These are phyloP conservation scores for Brachionus paranguensis DNA, from an alignment of 1,140 invertebrate species.

Conservation along the genomic window DNA sequence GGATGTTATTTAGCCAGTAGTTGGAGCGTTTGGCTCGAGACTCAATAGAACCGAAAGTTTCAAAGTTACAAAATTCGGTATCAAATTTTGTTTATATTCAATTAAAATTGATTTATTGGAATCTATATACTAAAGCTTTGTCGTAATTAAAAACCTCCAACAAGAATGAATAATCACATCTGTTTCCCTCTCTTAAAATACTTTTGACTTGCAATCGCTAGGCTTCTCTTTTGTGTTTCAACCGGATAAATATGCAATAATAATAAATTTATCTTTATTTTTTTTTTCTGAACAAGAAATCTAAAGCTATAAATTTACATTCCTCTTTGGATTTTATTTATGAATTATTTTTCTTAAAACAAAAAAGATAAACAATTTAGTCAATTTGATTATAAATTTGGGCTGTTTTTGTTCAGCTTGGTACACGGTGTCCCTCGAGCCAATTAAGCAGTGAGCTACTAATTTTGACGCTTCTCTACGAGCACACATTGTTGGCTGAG, in stretches of 20 bases:
- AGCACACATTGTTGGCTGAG: neutral
- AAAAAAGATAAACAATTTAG: slow-evolving; percentile 9
- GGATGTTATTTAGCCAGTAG: slow-evolving; percentile 25
- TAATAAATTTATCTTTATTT: slow-evolving; percentile 17
- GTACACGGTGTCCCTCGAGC: neutral
- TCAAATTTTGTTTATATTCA: slow-evolving; percentile 35
- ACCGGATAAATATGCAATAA: slow-evolving; percentile 31
- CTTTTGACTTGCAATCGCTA: slow-evolving; percentile 23
- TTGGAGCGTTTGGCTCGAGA: neutral
- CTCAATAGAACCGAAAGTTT: neutral
- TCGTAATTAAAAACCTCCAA: slow-evolving; percentile 29
- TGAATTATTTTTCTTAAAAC: neutral
- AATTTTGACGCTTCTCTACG: neutral
- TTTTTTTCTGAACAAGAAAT: neutral
- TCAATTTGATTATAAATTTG: neutral
- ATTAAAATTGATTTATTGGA: slow-evolving; percentile 16
- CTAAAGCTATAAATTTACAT: neutral
- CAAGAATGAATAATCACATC: slow-evolving; percentile 33
- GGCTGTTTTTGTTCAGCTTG: neutral
- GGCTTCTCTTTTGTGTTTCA: neutral
- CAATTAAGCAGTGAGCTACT: neutral
- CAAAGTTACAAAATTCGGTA: slow-evolving; percentile 16
- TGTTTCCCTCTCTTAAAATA: slow-evolving; percentile 33
- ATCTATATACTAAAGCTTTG: slow-evolving; percentile 10
- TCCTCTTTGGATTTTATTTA: neutral